Conservation (phyloP, 2,888 invertebrate species). For the Trissonchulus latispiculum region DNA sequence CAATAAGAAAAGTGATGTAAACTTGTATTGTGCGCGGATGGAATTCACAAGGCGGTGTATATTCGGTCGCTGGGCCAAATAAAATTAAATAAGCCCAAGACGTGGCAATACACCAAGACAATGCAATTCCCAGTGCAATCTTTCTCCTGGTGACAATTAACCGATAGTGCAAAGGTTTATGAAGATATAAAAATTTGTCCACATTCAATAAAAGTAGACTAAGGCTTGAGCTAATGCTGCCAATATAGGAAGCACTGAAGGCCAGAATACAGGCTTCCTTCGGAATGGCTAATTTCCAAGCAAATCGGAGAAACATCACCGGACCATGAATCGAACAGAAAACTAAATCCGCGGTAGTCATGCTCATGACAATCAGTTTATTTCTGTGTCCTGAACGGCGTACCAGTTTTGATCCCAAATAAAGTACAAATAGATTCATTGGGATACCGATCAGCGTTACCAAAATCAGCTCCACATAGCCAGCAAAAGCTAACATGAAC, state of each 20-base stretch:
- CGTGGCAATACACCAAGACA: slow-evolving; percentile 9
- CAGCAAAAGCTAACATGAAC: too few relatives aligned
- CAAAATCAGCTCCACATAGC: background rate
- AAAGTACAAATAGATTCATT: slow-evolving; percentile 1
- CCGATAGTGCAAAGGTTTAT: slow-evolving; percentile 18
- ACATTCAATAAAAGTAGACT: slow-evolving; percentile 21
- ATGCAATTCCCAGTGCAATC: background rate
- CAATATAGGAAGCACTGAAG: slow-evolving; percentile 11
- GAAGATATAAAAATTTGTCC: slow-evolving; percentile 20
- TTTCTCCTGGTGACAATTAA: background rate
- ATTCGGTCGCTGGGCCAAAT: slow-evolving; percentile 10
- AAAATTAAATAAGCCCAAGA: slow-evolving; percentile 9
- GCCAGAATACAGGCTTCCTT: slow-evolving; percentile 1
- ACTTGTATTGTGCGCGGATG: background rate
- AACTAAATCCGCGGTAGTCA: slow-evolving; percentile 20
- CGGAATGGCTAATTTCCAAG: background rate
- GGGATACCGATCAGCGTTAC: slow-evolving; percentile 7
- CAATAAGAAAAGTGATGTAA: slow-evolving; percentile 1
- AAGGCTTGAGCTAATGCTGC: slow-evolving; percentile 12
- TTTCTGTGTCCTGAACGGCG: slow-evolving; percentile 15
- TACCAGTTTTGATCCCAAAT: background rate
- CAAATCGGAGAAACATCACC: slow-evolving; percentile 13
- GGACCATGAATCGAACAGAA: slow-evolving; percentile 13
- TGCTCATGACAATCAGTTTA: slow-evolving; percentile 19
- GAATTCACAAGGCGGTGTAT: slow-evolving; percentile 8